Evolutionary conservation across 2,888 invertebrate genomes (phyloP), one percentile per base, ranked within the genome.

Genomic region (Watsonalla cultraria): DNA sequence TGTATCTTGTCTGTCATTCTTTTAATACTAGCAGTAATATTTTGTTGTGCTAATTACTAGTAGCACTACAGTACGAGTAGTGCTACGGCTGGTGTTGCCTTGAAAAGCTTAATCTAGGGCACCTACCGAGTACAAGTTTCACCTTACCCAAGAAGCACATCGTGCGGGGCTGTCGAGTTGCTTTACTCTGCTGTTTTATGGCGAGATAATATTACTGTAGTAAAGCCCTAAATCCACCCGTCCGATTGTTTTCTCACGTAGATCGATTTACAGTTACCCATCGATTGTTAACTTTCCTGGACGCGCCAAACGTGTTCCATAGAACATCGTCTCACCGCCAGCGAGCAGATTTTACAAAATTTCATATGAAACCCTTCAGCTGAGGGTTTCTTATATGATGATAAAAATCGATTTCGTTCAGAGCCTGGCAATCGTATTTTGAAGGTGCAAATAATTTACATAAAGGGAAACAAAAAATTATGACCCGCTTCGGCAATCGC

Each of bases 401-500:
- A n/a, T n/a, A 54, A 60, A 57, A 60, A 61, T 57, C 52, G 54
- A 60, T 48, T 56, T 54, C 57, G 56, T 59, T 57, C 54, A 54
- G 47, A 52, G 51, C 57, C 62, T 63, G 63, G 63, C 64, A 71
- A 68, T 76, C 67, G 78, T 75, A 75, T 75, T 78, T 76, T 57
- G 65, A 66, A 71, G 66, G 78, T 70, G 74, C 70, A 72, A 80
- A 77, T 73, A 74, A 74, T 73, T 76, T 78, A 77, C 68, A 65
- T 69, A 67, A 78, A 79, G 64, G 68, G 65, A 74, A 80, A 80
- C 79, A 83, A 80, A 77, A 70, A 75, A 80, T 82, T 82, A 85
- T 74, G 79, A 79, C 74, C 72, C 82, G 78, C 78, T 85, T 86
- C 76, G 86, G 82, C 87, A 85, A 86, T 86, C 85, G 87, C 84